Evolutionary conservation across 2,797 vertebrate species (phyloP), one percentile per base, ranked within the genome.

Genomic region (Zenarchopterus dispar): DNA sequence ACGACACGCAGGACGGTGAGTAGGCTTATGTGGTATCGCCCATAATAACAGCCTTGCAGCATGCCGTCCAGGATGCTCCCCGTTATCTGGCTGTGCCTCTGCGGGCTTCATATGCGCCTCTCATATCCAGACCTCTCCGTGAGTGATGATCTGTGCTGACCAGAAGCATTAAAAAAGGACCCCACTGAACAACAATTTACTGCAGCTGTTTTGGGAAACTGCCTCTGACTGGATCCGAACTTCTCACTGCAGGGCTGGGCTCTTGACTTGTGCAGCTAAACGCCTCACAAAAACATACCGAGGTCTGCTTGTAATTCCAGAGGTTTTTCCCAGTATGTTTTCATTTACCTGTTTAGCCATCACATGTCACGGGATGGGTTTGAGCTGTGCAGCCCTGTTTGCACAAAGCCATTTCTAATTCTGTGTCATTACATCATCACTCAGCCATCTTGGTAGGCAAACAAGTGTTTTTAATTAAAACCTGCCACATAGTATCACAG

Each of bases 1-100:
- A 95, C 86, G 95, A 93, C 85, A 90, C 95, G 67, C 95, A 93
- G 81, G 95, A 97, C 81, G 97, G 97, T 99, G 94, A 98, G 97
- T 95, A 62, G 44, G 55, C 42, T 52, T 15, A 44, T 43, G 69
- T 24, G 78, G 48, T 22, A 65, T 80, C 69, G 69, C 68, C 67
- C 75, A 62, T 66, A 54, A 62, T 66, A 56, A 70, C 33, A 66
- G 59, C 55, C 55, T 73, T 77, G 79, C 77, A 52, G 75, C 69
- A 46, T 66, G 49, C 54, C 57, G 43, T 65, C 53, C 65, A 43
- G 62, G 57, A 70, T 42, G 5, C n/a, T 48, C 9, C 51, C 23
- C 41, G 28, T 36, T 44, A 28, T 57, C 8, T 41, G 62, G 45
- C 36, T 13, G 22, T 49, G 24, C 52, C 44, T 53, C 11, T 56